Evolutionary conservation across 2,113 vertebrate species (phyloP), one percentile per base, ranked within the genome.

Genomic region (Cygnus buccinator): DNA sequence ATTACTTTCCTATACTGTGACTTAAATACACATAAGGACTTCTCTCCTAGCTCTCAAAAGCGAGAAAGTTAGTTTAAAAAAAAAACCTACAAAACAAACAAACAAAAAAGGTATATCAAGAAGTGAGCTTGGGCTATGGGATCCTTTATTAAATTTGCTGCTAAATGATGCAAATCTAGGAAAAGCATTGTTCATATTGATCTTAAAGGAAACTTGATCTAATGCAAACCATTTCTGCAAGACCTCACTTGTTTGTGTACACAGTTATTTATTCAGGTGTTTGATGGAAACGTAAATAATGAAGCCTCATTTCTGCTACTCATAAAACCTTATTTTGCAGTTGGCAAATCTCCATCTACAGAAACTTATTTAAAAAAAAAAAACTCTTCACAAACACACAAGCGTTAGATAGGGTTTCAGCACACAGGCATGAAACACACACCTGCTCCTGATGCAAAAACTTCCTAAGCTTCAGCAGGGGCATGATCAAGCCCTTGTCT

Each of bases 261-360:
- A 41, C 29, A 89, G 57, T 77, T 96, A 93, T 96, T 97, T 97
- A 89, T 88, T 96, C 93, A 94, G 97, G 88, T 94, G 86, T 84
- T 84, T 83, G 65, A 89, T 84, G 22, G 66, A 87, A 95, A 91
- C 65, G 70, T 75, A 94, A 95, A 86, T 62, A 96, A 66, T 9
- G 33, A 87, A 90, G 39, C 21, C 55, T 78, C 46, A 57, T 89
- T 93, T 95, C 68, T 93, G 61, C 77, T 83, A 89, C 89, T 54
- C 46, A 67, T 67, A 95, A 93, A 87, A 93, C 55, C 83, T 95
- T 78, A 90, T 55, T 95, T 65, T 73, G 74, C 37, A 77, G 57
- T 1, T 97, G 95, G 87, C 79, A 90, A 74, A 37, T 62, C 50
- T 88, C 75, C 91, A 88, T 25, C 28, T 77, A 88, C 63, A 88